Conservation (phyloP, 2,888 invertebrate genomes). For the Polydrusus pterygomalis region DNA sequence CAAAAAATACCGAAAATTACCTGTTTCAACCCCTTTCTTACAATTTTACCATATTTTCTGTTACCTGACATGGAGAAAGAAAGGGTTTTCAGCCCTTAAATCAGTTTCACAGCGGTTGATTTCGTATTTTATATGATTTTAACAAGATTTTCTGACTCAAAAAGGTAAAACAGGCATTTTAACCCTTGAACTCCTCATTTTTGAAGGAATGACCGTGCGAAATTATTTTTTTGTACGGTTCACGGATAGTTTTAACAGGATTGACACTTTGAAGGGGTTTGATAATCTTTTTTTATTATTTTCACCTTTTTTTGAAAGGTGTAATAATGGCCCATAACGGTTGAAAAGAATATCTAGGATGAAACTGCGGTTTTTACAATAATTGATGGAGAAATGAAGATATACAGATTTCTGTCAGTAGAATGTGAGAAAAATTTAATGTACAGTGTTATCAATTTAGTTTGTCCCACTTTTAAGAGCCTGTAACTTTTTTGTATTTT, state of each 20-base stretch:
- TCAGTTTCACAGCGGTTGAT: slow-evolving; percentile 68
- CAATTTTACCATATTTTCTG: slow-evolving; percentile 26
- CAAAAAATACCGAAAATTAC: slow-evolving; percentile 41
- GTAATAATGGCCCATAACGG: neutral
- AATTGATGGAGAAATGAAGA: slow-evolving; percentile 16
- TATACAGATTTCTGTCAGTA: neutral
- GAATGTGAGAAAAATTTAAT: slow-evolving; percentile 10
- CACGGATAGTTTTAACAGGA: slow-evolving; percentile 42
- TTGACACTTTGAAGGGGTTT: slow-evolving; percentile 42
- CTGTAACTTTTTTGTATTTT: too few relatives aligned
- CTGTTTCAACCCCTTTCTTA: slow-evolving; percentile 51
- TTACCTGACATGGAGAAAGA: slow-evolving; percentile 53
- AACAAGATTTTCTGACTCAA: slow-evolving; percentile 64
- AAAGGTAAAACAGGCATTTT: slow-evolving; percentile 62
- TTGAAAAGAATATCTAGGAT: neutral
- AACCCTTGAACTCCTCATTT: slow-evolving; percentile 59
- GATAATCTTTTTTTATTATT: slow-evolving; percentile 41
- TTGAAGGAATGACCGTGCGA: slow-evolving; percentile 66
- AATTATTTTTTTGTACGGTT: slow-evolving; percentile 62
- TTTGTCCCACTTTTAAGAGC: too few relatives aligned
- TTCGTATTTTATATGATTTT: slow-evolving; percentile 66
- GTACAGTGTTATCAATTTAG: too few relatives aligned
- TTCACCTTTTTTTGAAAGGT: slow-evolving; percentile 33
- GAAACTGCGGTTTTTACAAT: slow-evolving; percentile 25
- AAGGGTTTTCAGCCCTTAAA: slow-evolving; percentile 61